Conservation (phyloP, 2,888 invertebrate species). For the Tanytarsus gracilentus region DNA sequence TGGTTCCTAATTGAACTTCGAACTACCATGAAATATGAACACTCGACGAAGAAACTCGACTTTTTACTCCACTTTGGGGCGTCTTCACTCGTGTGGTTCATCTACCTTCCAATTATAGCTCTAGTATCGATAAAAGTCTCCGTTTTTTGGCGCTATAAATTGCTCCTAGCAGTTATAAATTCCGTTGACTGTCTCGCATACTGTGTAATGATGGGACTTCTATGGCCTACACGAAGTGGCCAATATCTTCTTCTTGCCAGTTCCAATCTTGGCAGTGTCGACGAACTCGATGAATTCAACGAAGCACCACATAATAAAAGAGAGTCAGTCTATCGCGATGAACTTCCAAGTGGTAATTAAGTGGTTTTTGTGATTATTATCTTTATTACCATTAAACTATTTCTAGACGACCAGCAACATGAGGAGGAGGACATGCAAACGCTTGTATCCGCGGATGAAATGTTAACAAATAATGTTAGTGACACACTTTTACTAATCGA, state of each 20-base stretch:
- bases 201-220: constrained; percentile 78
- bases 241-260: constrained; percentile 79
- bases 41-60: constrained; percentile 74
- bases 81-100: constrained; percentile 96
- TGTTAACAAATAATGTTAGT: constrained; percentile 19
- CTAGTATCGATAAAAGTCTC: constrained; percentile 88
- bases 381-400: neutral
- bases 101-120: constrained; percentile 90
- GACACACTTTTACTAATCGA: constrained; percentile 20
- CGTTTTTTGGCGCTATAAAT: constrained; percentile 90
- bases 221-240: constrained; percentile 92
- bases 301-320: constrained; percentile 75
- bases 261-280: constrained; percentile 58
- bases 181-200: constrained; percentile 15
- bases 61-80: constrained; percentile 95
- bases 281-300: constrained; percentile 83
- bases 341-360: neutral
- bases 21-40: constrained; percentile 70
- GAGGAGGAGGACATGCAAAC: constrained; percentile 10
- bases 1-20: constrained; percentile 75
- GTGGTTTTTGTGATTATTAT: neutral
- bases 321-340: constrained; percentile 32
- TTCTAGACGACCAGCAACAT: too few relatives aligned
- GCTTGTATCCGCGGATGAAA: constrained; percentile 6
- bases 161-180: constrained; percentile 62